Evolutionary conservation across 2,113 vertebrate genomes (phyloP), one percentile per base, ranked within the genome.

Genomic region (Actenoides lindsayi): DNA sequence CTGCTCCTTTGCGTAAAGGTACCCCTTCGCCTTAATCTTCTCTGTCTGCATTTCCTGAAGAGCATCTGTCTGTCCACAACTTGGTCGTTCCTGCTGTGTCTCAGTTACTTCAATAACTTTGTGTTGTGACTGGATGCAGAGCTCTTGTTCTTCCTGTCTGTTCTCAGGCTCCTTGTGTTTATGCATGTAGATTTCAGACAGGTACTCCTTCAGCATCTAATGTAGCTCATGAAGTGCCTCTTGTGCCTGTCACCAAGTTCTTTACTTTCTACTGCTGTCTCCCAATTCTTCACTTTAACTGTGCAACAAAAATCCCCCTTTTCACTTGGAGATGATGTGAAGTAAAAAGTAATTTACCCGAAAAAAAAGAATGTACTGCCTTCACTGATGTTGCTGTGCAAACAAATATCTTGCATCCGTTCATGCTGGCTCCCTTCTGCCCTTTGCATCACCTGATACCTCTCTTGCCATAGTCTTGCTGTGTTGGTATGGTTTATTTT

Each of bases 401-500:
- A 46, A 33, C 12, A 70, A 51, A 5, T 20, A 42, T 20, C 11
- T 5, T 80, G 13, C 31, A 41, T 39, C 10, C 1, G 2, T 87
- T 91, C 31, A 20, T 1, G 5, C 23, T 1, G 2, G 33, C n/a
- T 39, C 1, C 37, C 3, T 5, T 51, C n/a, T n/a, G n/a, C n/a
- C n/a, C n/a, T n/a, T n/a, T 73, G 30, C 37, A 60, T 37, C 19
- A 11, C 16, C 13, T 62, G 35, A 19, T 82, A 51, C 17, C 7
- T 70, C 17, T 12, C 27, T 48, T 83, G 59, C 25, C 41, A 56
- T 81, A 91, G 56, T 77, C 30, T 65, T 71, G 6, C 62, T 69
- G 3, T 44, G 9, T 35, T 80, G 8, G 21, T 51, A 71, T 65
- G 6, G 6, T 2, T 6, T 46, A 7, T 6, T 71, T 60, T 7